Evolutionary conservation across 1,140 invertebrate genomes (phyloP).

Genomic region (Platyura marginata): DNA sequence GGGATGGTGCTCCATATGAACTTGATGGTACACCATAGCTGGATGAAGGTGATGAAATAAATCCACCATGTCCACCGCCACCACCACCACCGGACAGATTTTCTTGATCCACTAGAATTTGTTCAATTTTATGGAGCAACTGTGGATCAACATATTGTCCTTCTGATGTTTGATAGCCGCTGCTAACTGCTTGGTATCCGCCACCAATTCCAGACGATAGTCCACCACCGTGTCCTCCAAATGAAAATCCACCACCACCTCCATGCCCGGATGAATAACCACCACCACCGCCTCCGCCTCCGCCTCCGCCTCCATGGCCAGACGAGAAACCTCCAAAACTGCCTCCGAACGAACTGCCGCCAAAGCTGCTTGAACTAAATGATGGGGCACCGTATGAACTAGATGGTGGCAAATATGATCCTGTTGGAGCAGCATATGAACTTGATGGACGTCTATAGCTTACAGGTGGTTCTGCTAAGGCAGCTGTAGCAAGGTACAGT

Average conservation of each 20-base stretch:
- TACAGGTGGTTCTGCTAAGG: not conserved
- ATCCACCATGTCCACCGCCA: conserved; percentile 40
- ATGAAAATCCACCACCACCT: conserved; percentile 16
- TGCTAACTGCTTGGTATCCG: conserved; percentile 42
- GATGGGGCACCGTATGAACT: conserved; percentile 1
- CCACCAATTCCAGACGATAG: conserved; percentile 28
- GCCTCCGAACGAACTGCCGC: conserved; percentile 10
- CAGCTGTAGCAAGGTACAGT: no score
- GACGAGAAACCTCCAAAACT: conserved; percentile 12
- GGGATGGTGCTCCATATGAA: not conserved
- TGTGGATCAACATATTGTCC: conserved; percentile 49
- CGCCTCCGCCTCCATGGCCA: conserved; percentile 36
- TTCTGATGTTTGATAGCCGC: conserved; percentile 47
- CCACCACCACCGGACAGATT: conserved; percentile 46
- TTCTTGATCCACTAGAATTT: conserved; percentile 56
- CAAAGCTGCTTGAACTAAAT: conserved; percentile 23
- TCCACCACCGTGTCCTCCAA: conserved; percentile 11
- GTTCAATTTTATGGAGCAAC: conserved; percentile 53
- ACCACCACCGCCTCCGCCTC: conserved; percentile 29
- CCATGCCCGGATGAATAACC: conserved; percentile 25
- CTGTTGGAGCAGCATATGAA: not conserved
- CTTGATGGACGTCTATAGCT: not conserved
- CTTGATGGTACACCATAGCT: conserved; percentile 27
- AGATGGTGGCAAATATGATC: not conserved
- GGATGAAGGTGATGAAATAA: conserved; percentile 25